These are phyloP conservation scores for Meteorus sp. DNA, from an alignment of 1,140 invertebrate species.

Conservation along the genomic window DNA sequence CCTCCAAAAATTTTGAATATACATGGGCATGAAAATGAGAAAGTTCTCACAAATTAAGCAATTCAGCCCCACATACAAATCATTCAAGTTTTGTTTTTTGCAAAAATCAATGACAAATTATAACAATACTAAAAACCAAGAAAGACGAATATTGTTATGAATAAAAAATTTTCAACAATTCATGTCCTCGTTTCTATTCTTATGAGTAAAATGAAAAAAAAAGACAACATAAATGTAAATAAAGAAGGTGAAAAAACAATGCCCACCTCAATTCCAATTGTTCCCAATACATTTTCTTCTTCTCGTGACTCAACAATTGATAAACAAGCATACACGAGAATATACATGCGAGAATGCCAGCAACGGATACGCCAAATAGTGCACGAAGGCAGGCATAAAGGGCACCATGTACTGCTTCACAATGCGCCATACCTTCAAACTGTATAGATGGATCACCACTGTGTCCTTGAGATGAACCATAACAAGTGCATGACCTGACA, in stretches of 20 bases:
- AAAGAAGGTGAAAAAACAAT: background rate
- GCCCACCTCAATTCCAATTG: constrained; percentile 73
- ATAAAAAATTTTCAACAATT: too few species aligned
- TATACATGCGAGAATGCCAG: constrained; percentile 85
- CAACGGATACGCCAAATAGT: constrained; percentile 85
- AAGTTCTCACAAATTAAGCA: too few species aligned
- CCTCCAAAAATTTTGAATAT: too few species aligned
- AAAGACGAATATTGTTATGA: too few species aligned
- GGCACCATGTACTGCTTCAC: constrained; percentile 83
- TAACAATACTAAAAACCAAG: too few species aligned
- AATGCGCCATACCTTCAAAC: constrained; percentile 82
- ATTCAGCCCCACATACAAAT: too few species aligned
- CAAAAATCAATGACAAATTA: too few species aligned
- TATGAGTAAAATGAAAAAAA: constrained; percentile 4
- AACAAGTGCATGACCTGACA: constrained; percentile 55
- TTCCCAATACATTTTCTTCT: constrained; percentile 93
- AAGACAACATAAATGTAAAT: background rate
- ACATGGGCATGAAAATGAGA: too few species aligned
- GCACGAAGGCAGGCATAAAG: constrained; percentile 83
- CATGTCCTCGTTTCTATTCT: too few species aligned
- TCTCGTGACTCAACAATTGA: constrained; percentile 84
- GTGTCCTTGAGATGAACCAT: constrained; percentile 43
- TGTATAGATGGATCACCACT: constrained; percentile 57
- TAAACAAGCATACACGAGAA: constrained; percentile 91
- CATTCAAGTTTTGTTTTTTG: too few species aligned